Base-by-base conservation (phyloP, 1,140 invertebrate species). In the Drosophila triauraria region DNA sequence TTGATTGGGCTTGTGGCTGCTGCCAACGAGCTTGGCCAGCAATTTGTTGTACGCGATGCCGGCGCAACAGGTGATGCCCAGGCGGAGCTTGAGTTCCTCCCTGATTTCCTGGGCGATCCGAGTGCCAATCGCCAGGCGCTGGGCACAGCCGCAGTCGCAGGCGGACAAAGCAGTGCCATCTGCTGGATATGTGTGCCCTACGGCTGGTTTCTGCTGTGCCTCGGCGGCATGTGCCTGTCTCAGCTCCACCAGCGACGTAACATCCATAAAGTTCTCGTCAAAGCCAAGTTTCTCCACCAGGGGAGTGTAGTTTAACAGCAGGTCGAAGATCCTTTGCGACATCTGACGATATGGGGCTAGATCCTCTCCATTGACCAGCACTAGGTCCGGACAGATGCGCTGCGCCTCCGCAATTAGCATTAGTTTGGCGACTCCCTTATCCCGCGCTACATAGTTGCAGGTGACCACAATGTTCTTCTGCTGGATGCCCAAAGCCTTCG, bases 31-130 rank as follows among this genome's bases (percentile, higher is more conserved):
- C 93, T 98, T 97, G 4, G 97, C 96, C 77, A 97, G 91, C 51
- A 97, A 88, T 93, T 98, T 98, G 91, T 97, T 98, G 75, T 97
- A 96, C 40, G 96, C 95, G 71, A 97, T 95, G 13, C 97, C 97
- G 57, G 96, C 97, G 94, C 96, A 97, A 80, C 95, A 95, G 8
- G 96, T 97, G 43, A 97, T 94, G 42, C 95, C 95, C 44, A 97
- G 93, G 56, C 96, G 94, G 64, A 94, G 93, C 60, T 93, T 93
- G 50, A 97, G 94, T 70, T 94, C 94, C 53, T 95, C 93, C 42
- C 96, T 94, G 78, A 97, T 96, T 81, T 96, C 95, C 69, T 93
- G 93, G 12, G 96, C 96, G 69, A 97, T 95, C 75, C 94, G 94
- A 56, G 95, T 95, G 65, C 96, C 96, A 58, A 95, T 92, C 57